These are phyloP conservation scores for Mesoclemmys tuberculata DNA, from an alignment of 2,113 vertebrate species.

Conservation along the genomic window DNA sequence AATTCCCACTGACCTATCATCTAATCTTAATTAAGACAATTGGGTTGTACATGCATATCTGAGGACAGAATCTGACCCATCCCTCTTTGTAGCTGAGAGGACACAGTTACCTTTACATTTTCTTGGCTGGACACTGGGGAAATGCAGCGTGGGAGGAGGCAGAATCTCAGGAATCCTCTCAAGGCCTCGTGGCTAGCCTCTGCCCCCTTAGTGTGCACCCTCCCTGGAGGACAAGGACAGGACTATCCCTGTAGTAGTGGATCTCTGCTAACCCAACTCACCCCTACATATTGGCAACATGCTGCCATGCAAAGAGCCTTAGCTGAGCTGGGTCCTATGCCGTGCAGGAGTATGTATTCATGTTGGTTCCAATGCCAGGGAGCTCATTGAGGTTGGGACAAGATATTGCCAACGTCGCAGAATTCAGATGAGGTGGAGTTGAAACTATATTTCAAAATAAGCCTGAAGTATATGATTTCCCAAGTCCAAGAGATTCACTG, in stretches of 20 bases:
- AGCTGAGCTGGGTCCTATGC: neutral
- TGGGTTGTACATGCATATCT: neutral
- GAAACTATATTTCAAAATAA: neutral
- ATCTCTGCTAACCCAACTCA: neutral
- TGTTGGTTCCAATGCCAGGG: neutral
- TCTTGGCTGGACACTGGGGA: neutral
- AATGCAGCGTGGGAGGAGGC: neutral
- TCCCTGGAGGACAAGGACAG: neutral
- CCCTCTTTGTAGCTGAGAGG: neutral
- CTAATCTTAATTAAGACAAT: neutral
- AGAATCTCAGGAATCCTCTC: neutral
- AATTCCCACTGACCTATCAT: neutral
- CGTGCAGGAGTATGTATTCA: neutral
- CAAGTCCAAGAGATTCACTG: neutral
- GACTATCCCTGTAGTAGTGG: neutral
- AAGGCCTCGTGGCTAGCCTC: neutral
- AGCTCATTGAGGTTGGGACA: neutral
- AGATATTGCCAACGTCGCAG: neutral
- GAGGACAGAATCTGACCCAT: neutral
- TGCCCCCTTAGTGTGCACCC: neutral
- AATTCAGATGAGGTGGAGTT: neutral
- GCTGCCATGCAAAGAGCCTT: neutral
- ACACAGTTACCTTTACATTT: neutral
- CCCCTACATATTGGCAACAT: neutral
- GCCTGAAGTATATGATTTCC: neutral